Evolutionary conservation across 1,140 invertebrate genomes (phyloP), one percentile per base, ranked within the genome.

Genomic region (Drosophila tani): DNA sequence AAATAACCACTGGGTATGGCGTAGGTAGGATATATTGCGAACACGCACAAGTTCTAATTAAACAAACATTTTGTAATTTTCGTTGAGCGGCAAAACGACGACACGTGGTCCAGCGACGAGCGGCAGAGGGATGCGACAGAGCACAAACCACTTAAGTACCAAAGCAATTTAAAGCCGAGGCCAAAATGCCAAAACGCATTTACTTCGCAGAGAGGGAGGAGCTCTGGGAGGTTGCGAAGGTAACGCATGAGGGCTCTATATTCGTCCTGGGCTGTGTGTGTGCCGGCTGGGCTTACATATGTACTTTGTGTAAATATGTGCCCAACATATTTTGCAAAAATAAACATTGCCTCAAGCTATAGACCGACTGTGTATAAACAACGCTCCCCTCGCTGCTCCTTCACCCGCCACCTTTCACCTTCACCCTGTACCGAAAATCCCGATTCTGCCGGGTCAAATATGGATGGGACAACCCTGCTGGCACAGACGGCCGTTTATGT

Each of bases 21-120:
- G 40, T 38, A 17, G 15, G 24, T 40, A 47, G 65, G 50, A 68
- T 70, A 43, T 68, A 47, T 57, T 58, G 68, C 63, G 64, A 80
- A 74, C 76, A 85, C 66, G 69, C 76, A 88, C 80, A 91, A 86
- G 73, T 71, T 91, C 86, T 91, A 91, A 91, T 91, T 91, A 91
- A 91, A 91, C 86, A 91, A 91, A 91, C 87, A 91, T 91, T 90
- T 91, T 81, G 77, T 79, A 91, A 91, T 87, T 91, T 83, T 81
- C 81, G 85, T 88, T 87, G 82, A 84, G 75, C 83, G 50, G 82
- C 74, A 91, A 91, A 91, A 76, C 80, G 87, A 91, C 80, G 86
- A 83, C 86, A 91, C 86, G 86, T 91, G 86, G 81, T 77, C 69
- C 68, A 51, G 43, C 27, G 24, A n/a, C 19, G 14, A 29, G 49